Evolutionary conservation across 2,888 invertebrate species (phyloP).

Genomic region (Parthenolecanium corni): DNA sequence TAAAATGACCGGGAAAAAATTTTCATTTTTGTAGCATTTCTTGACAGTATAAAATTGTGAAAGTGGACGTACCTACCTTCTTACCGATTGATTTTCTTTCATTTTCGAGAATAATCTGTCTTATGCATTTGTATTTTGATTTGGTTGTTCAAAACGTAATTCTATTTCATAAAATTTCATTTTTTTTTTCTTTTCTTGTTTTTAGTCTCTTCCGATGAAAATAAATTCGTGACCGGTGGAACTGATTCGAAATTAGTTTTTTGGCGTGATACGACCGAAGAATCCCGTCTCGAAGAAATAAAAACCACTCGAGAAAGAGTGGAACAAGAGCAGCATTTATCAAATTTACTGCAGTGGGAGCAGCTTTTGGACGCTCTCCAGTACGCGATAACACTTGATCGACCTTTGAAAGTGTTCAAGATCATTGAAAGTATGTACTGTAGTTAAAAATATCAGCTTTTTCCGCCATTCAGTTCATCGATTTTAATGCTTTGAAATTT

Average conservation of each 20-base stretch:
- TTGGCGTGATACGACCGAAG: conserved; percentile 77
- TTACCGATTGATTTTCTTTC: neutral
- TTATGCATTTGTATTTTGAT: no score
- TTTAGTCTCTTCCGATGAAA: conserved; percentile 29
- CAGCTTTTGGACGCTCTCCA: conserved; percentile 69
- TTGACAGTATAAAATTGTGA: no score
- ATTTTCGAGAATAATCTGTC: no score
- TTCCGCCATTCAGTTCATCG: neutral
- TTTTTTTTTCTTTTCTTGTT: neutral
- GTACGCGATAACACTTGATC: conserved; percentile 66
- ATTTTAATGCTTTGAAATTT: neutral
- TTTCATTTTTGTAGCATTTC: no score
- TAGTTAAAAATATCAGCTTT: no score
- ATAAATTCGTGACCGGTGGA: conserved; percentile 36
- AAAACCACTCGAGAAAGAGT: conserved; percentile 51
- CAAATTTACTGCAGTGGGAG: conserved; percentile 65
- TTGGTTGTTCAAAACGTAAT: no score
- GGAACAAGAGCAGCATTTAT: conserved; percentile 69
- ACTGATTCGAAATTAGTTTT: conserved; percentile 75
- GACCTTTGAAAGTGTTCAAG: conserved; percentile 66
- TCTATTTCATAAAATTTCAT: neutral
- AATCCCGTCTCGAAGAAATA: conserved; percentile 47
- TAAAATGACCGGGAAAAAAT: no score
- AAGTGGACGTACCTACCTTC: no score
- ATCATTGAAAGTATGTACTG: conserved; percentile 58